phyloP scores from a whole-genome alignment of 2,888 invertebrate genomes.

The Craniophora ligustri region DNA sequence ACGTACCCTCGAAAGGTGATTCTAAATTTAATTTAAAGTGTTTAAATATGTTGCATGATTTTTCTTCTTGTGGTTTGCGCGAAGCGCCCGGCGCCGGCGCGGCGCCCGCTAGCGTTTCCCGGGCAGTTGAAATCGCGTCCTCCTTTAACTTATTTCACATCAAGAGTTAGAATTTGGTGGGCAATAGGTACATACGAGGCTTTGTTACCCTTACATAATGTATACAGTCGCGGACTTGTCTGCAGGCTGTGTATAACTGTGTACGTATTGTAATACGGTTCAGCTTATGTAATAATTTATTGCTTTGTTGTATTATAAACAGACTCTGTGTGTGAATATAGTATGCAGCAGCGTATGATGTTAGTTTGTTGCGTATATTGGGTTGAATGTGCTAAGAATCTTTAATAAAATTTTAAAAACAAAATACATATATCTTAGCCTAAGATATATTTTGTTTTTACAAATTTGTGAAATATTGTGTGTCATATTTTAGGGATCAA shows the following conservation, averaged over 20 bases:
- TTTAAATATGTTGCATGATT: no score
- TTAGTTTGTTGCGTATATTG: slow-evolving; percentile 28
- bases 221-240: slow-evolving; percentile 77
- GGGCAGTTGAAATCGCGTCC: no score
- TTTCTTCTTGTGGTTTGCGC: no score
- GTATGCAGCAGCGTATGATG: slow-evolving; percentile 39
- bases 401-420: no score
- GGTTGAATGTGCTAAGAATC: slow-evolving; percentile 8
- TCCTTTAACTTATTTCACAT: slow-evolving; percentile 56
- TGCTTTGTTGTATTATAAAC: slow-evolving; percentile 45
- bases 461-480: no score
- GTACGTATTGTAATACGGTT: slow-evolving; percentile 21
- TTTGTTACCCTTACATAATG: slow-evolving; percentile 82
- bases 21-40: no score
- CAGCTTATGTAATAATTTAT: slow-evolving; percentile 62
- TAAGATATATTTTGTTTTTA: no score
- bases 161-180: slow-evolving; percentile 82
- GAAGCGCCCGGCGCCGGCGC: no score
- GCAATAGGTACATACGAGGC: slow-evolving; percentile 77
- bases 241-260: slow-evolving; percentile 50
- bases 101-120: no score
- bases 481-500: no score
- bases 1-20: no score
- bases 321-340: slow-evolving; percentile 15
- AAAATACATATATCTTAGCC: no score